These are phyloP conservation scores for Malurus splendens DNA, from an alignment of 2,797 vertebrate genomes.

Conservation along the genomic window DNA sequence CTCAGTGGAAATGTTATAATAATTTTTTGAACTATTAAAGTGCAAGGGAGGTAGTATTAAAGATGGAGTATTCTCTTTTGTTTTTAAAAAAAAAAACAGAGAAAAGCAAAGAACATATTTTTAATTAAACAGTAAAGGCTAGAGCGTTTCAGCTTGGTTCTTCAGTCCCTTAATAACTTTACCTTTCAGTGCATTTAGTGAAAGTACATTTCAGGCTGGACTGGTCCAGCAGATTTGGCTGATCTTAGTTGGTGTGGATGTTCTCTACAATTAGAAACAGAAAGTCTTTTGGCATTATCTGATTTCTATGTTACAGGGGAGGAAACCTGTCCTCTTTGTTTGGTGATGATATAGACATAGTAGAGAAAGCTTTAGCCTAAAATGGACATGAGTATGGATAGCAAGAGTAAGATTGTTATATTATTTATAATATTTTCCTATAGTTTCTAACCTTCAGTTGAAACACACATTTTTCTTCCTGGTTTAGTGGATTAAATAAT, in stretches of 20 bases:
- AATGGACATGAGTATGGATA: not conserved
- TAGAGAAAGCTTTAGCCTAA: not conserved
- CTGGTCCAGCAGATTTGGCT: not conserved
- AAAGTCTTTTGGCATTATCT: not conserved
- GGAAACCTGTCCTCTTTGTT: not conserved
- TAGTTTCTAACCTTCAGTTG: not conserved
- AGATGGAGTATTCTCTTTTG: not conserved
- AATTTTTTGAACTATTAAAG: not conserved
- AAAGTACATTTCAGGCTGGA: not conserved
- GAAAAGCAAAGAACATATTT: not conserved
- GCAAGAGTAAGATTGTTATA: not conserved
- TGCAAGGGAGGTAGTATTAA: not conserved
- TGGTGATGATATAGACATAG: not conserved
- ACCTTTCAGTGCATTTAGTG: not conserved
- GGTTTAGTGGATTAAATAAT: not conserved
- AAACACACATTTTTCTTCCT: not conserved
- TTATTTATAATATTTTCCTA: not conserved
- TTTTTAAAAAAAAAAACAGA: not conserved
- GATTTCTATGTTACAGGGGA: not conserved
- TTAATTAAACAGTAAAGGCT: not conserved
- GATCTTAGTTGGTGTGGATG: not conserved
- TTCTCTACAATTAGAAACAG: not conserved
- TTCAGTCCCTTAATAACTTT: not conserved
- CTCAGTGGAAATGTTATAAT: rapidly evolving
- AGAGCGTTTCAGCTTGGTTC: not conserved